Conservation (phyloP, 2,797 vertebrate species). For the Pangasius krempfi region DNA sequence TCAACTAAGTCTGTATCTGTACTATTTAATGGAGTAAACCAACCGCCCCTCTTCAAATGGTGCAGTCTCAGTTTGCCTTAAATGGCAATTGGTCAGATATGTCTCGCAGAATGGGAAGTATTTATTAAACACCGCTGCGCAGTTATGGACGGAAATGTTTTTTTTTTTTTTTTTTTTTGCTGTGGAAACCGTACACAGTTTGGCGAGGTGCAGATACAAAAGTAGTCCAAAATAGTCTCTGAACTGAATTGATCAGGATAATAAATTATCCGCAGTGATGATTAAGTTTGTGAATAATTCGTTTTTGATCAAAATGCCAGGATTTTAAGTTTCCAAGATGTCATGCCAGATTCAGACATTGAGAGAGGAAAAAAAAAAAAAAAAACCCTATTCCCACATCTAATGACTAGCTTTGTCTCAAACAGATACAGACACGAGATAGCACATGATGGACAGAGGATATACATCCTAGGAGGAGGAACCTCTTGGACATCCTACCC, state of each 20-base stretch:
- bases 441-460: constrained; percentile 92
- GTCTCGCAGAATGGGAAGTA: no score
- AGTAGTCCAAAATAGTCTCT: background rate
- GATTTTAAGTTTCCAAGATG: background rate
- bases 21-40: no score
- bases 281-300: background rate
- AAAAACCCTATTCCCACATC: background rate
- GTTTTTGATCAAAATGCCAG: background rate
- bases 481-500: constrained; percentile 98
- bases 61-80: no score
- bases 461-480: constrained; percentile 96
- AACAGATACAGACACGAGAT: constrained; percentile 97
- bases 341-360: background rate
- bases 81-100: no score
- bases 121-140: background rate
- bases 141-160: no score
- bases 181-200: background rate
- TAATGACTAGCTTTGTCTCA: background rate
- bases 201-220: background rate
- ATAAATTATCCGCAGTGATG: background rate
- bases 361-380: background rate
- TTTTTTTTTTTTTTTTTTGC: no score
- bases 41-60: no score
- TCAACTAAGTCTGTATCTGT: no score
- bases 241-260: background rate